Conservation (phyloP, 53 echinoderm and acorn worm genomes). For the Henricia sp. region DNA sequence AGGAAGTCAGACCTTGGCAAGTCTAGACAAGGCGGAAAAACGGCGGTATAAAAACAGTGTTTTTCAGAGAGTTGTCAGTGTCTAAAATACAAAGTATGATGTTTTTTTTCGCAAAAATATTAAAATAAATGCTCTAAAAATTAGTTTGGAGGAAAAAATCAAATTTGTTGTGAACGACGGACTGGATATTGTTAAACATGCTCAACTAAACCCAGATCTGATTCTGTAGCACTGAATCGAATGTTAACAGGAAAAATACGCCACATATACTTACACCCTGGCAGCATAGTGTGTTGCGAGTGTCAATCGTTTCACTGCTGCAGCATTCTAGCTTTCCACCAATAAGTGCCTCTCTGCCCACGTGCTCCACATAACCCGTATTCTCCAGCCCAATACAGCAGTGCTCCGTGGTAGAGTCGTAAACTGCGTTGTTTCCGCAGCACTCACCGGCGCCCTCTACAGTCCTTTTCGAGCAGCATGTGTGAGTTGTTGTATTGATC, state of each 20-base stretch:
- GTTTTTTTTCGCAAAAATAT: no score
- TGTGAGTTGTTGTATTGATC: constrained; percentile 35
- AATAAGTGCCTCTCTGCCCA: constrained; percentile 7
- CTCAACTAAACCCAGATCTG: no score
- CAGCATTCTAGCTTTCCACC: constrained; percentile 62
- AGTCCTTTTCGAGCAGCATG: constrained; percentile 51
- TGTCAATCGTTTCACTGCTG: constrained; percentile 47
- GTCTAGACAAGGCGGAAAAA: no score
- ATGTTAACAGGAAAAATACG: not conserved
- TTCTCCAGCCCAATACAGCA: constrained; percentile 48
- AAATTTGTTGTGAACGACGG: no score
- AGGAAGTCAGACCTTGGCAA: no score
- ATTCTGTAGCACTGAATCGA: no score
- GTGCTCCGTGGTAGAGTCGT: constrained; percentile 40
- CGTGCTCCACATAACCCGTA: not conserved
- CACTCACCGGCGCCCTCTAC: constrained; percentile 29
- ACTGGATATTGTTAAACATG: no score
- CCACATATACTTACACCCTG: constrained; percentile 18
- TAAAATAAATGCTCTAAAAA: no score
- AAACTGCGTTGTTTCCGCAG: constrained; percentile 34
- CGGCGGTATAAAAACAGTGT: no score
- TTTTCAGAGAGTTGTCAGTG: no score
- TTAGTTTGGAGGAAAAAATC: no score
- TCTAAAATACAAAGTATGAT: no score
- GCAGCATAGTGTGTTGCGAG: constrained; percentile 59